These are phyloP conservation scores for Cliona cf. orientalis DNA, from an alignment of 37 sponge, comb jelly and placozoan genomes.

Conservation along the genomic window DNA sequence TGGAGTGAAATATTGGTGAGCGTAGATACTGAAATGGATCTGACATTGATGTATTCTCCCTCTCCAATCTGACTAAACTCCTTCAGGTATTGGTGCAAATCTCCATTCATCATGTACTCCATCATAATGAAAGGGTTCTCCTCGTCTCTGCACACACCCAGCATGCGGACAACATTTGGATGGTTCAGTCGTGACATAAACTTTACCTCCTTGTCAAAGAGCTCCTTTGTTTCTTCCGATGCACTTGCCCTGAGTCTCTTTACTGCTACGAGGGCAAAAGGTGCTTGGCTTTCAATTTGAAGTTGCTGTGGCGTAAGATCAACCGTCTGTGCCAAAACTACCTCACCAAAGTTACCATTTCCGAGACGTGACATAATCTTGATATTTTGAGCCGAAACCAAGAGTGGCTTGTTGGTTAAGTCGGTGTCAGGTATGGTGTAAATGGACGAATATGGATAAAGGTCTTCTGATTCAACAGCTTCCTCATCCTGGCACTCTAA, in stretches of 20 bases:
- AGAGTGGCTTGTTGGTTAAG: too few relatives aligned
- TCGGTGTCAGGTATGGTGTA: too few relatives aligned
- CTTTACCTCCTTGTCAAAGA: slow-evolving; percentile 60
- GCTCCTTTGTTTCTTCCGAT: background rate
- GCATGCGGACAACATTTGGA: slow-evolving; percentile 53
- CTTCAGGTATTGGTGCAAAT: slow-evolving; percentile 65
- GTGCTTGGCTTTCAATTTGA: too few relatives aligned
- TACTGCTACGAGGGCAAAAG: too few relatives aligned
- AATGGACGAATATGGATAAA: too few relatives aligned
- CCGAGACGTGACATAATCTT: too few relatives aligned
- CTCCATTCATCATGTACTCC: slow-evolving; percentile 82
- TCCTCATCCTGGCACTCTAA: too few relatives aligned
- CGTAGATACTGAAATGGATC: slow-evolving; percentile 11
- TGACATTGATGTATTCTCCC: background rate
- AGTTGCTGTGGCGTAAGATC: too few relatives aligned
- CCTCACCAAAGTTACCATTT: too few relatives aligned
- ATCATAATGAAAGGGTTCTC: slow-evolving; percentile 63
- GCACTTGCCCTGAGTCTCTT: slow-evolving; percentile 45
- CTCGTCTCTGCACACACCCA: slow-evolving; percentile 57
- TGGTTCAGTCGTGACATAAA: slow-evolving; percentile 74
- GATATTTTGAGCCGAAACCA: too few relatives aligned
- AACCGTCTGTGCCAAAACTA: too few relatives aligned
- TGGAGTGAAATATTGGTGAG: slow-evolving; percentile 60
- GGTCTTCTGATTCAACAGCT: too few relatives aligned
- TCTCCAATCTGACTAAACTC: slow-evolving; percentile 7